Base-by-base conservation (phyloP, 1,140 invertebrate genomes). In the Andricus grossulariae region DNA sequence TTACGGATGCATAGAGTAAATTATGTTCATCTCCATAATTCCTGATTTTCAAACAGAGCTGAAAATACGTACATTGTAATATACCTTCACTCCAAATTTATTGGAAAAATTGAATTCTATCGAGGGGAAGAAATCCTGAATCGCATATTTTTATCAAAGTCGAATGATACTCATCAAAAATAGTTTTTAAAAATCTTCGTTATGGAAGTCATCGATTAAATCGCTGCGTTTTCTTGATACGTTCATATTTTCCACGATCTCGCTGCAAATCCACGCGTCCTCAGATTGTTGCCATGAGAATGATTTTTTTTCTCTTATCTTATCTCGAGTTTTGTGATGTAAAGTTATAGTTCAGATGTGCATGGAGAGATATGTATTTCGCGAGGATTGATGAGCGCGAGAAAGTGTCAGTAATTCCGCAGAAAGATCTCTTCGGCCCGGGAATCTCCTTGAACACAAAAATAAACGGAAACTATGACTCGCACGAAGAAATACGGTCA, bases 211-310 rank as follows among this genome's bases (percentile, higher is more conserved):
- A 66, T 66, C 32, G 60, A 66, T 66, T 66, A 32, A 32, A 66
- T 66, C 57, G 57, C 39, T 66, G 12, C 57, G 32, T 66, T 75
- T 82, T 80, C 83, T 73, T 76, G 75, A 77, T 57, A 76, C 50
- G 50, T 82, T 72, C 71, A 82, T 81, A 80, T 89, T 88, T 85
- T 87, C 84, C 81, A 82, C 85, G 80, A 88, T 87, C 84, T 84
- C 78, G 74, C 75, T 76, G 78, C 82, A 89, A 87, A 88, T 86
- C 84, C 73, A 74, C 81, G 49, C 60, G 76, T 87, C 82, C 85
- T 86, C 82, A 88, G 88, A 89, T 90, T 90, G 89, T 90, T 90
- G 89, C 87, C 86, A 90, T 88, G 88, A 90, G 88, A 89, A 87
- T 86, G 80, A 82, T 73, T 83, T 83, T 84, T 87, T 89, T 88